phyloP scores from a whole-genome alignment of 2,113 vertebrate species.

The Muscicapa adusta region DNA sequence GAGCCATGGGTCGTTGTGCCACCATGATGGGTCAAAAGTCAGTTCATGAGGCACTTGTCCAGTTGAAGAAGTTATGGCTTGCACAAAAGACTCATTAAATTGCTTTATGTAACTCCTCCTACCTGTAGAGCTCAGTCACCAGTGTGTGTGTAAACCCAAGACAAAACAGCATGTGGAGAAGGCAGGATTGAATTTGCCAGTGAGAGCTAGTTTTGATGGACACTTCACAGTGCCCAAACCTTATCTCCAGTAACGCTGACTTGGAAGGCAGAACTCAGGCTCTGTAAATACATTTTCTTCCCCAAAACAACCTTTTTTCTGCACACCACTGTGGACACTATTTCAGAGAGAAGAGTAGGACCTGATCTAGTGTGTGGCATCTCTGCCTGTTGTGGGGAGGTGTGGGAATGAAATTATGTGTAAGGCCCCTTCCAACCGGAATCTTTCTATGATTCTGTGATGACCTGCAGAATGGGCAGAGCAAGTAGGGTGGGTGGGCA shows the following conservation, averaged over 20 bases:
- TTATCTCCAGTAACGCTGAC: accelerated
- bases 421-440: not conserved
- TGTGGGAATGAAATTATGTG: not conserved
- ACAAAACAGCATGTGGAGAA: not conserved
- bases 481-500: not conserved
- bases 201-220: not conserved
- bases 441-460: not conserved
- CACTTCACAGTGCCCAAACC: not conserved
- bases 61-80: not conserved
- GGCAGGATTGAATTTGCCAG: not conserved
- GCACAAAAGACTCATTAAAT: not conserved
- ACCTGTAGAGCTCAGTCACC: not conserved
- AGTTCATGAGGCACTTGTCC: not conserved
- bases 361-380: not conserved
- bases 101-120: not conserved
- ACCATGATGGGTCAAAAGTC: not conserved
- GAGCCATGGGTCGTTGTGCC: not conserved
- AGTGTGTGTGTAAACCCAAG: not conserved
- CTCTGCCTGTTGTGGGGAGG: not conserved
- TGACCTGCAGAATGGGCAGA: not conserved
- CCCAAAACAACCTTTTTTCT: not conserved
- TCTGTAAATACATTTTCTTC: not conserved
- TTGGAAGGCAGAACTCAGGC: not conserved
- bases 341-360: not conserved
- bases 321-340: accelerated